Base-by-base conservation (phyloP, 2,113 vertebrate species). In the Varanus salvator region DNA sequence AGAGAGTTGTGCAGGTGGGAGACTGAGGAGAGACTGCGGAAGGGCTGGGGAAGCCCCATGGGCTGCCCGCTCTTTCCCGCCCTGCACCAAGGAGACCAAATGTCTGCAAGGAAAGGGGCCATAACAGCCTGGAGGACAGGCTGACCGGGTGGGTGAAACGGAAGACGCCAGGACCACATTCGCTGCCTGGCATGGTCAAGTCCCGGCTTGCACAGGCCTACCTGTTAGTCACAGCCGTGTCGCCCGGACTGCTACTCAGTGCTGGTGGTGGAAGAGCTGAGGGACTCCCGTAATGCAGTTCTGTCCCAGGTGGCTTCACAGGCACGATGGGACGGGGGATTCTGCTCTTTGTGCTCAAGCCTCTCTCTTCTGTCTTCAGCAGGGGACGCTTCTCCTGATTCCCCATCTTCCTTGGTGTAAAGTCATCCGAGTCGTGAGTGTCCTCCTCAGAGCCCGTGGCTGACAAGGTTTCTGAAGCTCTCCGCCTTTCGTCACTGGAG, bases 401-500 rank as follows among this genome's bases (percentile, higher is more conserved):
- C 52, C 89, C 92, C 48, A 88, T 95, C 92, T 97, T 98, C 91
- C 91, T 97, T 31, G 97, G 95, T 54, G 94, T 92, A 0, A 96
- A 96, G 68, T 98, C 98, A 1, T 99, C 98, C 0, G 97, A 98
- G 94, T 98, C 96, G 0, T 98, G 98, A 0, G 97, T 97, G 95
- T 99, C 98, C 94, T 99, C 99, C 96, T 99, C 98, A 0, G 98
- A 99, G n/a, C 98, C 98, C 0, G 98, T 97, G 78, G 97, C 97
- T 0, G 98, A 99, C 69, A 98, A 94, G 0, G 98, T 98, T 94
- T 99, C 98, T 0, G 98, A 99, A 8, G 97, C 96, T 1, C 97
- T 95, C 0, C 94, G 97, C 75, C 96, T 97, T 81, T 98, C 98
- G 0, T 99, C 98, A 0, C 98, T 98, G 82, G 98, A 99, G 29